Evolutionary conservation across 2,113 vertebrate species (phyloP).

Genomic region (Oreochromis spilurus): DNA sequence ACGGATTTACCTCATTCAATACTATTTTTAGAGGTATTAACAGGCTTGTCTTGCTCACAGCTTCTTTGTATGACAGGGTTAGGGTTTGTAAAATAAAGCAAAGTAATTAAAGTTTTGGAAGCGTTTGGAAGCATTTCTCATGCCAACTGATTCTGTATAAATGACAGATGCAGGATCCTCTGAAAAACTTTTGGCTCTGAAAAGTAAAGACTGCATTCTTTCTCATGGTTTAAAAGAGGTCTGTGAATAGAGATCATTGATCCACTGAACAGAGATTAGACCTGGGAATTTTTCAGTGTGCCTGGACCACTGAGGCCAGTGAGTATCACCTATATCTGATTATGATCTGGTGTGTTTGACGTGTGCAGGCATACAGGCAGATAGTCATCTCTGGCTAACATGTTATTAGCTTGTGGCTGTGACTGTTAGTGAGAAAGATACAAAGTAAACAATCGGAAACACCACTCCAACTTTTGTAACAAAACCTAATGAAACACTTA

Average conservation of each 20-base stretch:
- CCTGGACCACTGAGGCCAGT: background rate
- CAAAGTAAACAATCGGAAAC: background rate
- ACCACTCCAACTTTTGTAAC: background rate
- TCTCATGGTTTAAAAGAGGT: background rate
- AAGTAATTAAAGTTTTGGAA: background rate
- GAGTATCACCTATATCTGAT: background rate
- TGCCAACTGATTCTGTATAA: background rate
- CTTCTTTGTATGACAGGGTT: background rate
- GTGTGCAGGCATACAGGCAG: background rate
- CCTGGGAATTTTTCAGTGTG: background rate
- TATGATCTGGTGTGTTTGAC: background rate
- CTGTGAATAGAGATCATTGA: background rate
- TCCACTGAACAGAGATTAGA: background rate
- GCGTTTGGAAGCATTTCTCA: too few relatives aligned
- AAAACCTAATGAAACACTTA: background rate
- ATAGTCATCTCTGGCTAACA: background rate
- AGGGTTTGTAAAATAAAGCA: background rate
- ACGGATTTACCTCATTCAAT: background rate
- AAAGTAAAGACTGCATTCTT: background rate
- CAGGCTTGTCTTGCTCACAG: background rate
- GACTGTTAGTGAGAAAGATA: background rate
- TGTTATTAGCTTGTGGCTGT: background rate
- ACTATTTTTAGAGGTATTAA: background rate
- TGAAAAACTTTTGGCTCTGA: background rate
- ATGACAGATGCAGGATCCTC: background rate